phyloP scores from a whole-genome alignment of 2,113 vertebrate species.

The Alosa alosa region DNA sequence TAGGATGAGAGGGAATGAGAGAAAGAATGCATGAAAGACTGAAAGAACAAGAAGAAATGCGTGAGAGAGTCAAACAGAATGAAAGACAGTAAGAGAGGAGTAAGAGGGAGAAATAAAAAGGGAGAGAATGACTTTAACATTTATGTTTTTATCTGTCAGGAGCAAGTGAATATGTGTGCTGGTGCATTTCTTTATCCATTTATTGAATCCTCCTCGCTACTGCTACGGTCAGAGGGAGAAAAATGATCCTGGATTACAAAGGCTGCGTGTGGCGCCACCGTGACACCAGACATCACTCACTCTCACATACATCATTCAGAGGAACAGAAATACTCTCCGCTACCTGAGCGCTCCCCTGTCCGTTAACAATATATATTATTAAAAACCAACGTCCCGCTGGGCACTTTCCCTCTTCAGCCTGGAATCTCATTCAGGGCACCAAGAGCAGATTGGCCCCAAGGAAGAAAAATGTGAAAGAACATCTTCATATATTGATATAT shows the following conservation, averaged over 20 bases:
- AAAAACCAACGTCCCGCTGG: background rate
- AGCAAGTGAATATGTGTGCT: background rate
- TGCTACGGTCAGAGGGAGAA: background rate
- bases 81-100: background rate
- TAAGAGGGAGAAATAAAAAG: background rate
- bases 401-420: background rate
- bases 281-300: background rate
- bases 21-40: background rate
- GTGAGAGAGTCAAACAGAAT: background rate
- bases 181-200: background rate
- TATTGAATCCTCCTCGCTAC: background rate
- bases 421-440: background rate
- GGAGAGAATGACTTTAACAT: background rate
- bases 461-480: background rate
- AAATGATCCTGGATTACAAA: background rate
- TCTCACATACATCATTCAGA: background rate
- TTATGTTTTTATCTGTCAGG: background rate
- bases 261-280: background rate
- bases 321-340: background rate
- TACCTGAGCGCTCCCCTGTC: background rate
- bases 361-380: background rate
- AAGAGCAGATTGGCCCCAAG: constrained; percentile 19
- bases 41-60: background rate
- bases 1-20: background rate
- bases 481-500: background rate